These are phyloP conservation scores for Dunckerocampus dactyliophorus DNA, from an alignment of 2,113 vertebrate species.

Conservation along the genomic window DNA sequence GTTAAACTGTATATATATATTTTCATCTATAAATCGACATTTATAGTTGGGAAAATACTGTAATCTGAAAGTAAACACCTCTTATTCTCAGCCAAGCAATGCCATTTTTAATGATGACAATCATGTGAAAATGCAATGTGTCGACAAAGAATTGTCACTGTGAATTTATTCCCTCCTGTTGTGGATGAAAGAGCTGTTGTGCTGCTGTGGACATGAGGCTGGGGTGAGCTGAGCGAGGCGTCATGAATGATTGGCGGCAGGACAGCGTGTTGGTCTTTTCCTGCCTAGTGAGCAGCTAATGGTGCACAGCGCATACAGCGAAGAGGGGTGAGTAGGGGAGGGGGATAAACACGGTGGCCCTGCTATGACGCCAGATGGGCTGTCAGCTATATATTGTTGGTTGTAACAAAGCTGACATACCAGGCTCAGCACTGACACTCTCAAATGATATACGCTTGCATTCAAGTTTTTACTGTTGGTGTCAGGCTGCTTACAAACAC, in stretches of 20 bases:
- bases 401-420: conserved; percentile 59
- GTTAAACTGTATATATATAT: no score
- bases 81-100: neutral
- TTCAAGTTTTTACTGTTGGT: conserved; percentile 27
- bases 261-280: conserved; percentile 50
- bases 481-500: conserved; percentile 13
- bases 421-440: conserved; percentile 43
- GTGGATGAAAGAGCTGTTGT: neutral
- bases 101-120: conserved; percentile 12
- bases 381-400: conserved; percentile 57
- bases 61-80: neutral
- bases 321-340: conserved; percentile 7
- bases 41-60: no score
- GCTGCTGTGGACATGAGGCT: conserved; percentile 1
- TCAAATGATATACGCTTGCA: conserved; percentile 33
- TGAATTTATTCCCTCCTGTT: neutral
- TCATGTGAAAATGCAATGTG: neutral
- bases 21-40: no score
- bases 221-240: conserved; percentile 43
- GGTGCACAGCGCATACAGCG: conserved; percentile 57
- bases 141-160: neutral
- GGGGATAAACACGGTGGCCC: conserved; percentile 50
- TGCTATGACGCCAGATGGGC: conserved; percentile 66
- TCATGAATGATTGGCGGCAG: conserved; percentile 44
- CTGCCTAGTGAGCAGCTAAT: conserved; percentile 67